Evolutionary conservation across 2,113 vertebrate species (phyloP).

Genomic region (Myiopsitta monachus): DNA sequence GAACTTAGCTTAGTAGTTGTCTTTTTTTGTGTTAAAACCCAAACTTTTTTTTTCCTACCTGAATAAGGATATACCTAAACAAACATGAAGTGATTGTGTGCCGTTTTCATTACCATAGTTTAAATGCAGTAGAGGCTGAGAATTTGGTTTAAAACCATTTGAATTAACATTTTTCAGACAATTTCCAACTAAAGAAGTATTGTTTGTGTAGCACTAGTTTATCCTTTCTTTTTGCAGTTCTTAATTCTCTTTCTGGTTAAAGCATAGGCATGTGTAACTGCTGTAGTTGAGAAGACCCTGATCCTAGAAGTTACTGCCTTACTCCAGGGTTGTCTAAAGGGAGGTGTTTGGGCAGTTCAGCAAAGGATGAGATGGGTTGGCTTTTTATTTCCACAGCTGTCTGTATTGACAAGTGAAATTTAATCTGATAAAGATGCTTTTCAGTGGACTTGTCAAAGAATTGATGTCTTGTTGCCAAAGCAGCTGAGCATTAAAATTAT

Average conservation of each 20-base stretch:
- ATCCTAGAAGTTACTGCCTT: neutral
- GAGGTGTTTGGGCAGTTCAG: neutral
- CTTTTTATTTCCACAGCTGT: neutral
- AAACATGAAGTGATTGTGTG: neutral
- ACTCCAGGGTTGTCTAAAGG: neutral
- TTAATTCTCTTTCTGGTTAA: neutral
- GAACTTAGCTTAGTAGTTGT: neutral
- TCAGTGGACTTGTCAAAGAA: neutral
- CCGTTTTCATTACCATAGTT: neutral
- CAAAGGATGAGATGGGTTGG: neutral
- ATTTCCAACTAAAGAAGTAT: neutral
- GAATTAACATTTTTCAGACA: neutral
- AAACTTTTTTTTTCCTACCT: neutral
- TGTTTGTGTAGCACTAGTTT: neutral
- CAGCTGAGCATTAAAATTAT: neutral
- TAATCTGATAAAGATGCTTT: neutral
- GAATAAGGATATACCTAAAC: neutral
- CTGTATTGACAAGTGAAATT: neutral
- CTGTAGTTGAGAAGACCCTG: neutral
- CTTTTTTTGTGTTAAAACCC: neutral
- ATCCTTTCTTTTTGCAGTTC: neutral
- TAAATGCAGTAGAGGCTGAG: fast-evolving
- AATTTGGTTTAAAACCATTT: neutral
- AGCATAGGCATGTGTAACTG: neutral
- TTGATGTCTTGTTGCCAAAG: neutral